Evolutionary conservation across 2,888 invertebrate genomes (phyloP).

Genomic region (Agrotis exclamationis): DNA sequence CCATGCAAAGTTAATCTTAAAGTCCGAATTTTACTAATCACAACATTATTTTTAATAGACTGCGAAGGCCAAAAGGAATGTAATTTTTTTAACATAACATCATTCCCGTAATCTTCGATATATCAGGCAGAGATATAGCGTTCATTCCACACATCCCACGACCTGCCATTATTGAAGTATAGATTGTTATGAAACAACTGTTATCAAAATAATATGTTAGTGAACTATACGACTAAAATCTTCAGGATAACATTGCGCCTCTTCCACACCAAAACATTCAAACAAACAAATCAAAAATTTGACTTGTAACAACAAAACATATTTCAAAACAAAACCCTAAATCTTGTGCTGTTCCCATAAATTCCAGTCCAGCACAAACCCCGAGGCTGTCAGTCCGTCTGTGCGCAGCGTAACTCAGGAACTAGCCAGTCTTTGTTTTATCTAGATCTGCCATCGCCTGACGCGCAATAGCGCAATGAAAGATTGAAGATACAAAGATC

Average conservation of each 20-base stretch:
- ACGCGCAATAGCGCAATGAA: constrained; percentile 68
- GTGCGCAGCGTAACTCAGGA: constrained; percentile 72
- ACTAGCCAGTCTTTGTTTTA: constrained; percentile 65
- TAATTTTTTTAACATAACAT: no score
- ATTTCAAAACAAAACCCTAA: constrained; percentile 43
- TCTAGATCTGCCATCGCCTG: constrained; percentile 69
- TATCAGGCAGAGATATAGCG: no score
- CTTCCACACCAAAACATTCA: background rate
- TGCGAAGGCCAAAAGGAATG: no score
- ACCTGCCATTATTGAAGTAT: no score
- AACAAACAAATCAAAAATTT: constrained; percentile 8
- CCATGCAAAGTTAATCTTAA: background rate
- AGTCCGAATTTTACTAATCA: background rate
- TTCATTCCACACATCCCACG: no score
- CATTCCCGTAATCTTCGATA: no score
- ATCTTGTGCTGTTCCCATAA: constrained; percentile 53
- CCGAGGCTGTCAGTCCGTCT: constrained; percentile 69
- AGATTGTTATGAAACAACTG: background rate
- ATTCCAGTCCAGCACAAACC: constrained; percentile 49
- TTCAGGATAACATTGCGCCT: background rate
- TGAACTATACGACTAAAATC: no score
- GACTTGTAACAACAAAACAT: constrained; percentile 31
- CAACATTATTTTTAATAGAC: background rate
- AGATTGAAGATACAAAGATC: constrained; percentile 68
- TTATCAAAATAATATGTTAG: no score